phyloP scores from a whole-genome alignment of 2,888 invertebrate genomes.

The Mesorhabditis spiculigera region DNA sequence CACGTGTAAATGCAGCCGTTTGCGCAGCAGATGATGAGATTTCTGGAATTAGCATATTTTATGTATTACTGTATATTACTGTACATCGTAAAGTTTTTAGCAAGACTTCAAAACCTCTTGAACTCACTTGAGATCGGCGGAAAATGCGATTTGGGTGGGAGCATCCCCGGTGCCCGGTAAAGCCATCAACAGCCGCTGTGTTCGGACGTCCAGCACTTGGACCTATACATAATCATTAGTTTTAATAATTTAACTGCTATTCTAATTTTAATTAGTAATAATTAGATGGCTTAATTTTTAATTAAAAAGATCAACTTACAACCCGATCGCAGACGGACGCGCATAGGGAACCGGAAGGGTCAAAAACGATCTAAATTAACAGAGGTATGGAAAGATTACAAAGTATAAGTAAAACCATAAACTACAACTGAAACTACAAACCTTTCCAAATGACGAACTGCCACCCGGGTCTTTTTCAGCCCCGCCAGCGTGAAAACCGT shows the following conservation, averaged over 20 bases:
- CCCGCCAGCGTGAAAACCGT: background rate
- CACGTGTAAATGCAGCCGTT: conserved; percentile 5
- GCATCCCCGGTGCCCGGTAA: conserved; percentile 3
- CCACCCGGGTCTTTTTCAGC: background rate
- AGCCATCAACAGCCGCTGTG: conserved; percentile 3
- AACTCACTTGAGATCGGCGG: background rate
- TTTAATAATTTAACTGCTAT: background rate
- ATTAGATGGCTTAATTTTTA: background rate
- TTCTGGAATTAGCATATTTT: background rate
- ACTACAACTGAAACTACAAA: background rate
- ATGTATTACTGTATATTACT: background rate
- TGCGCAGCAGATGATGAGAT: background rate
- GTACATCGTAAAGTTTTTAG: background rate
- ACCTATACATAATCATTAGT: background rate
- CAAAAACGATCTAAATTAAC: background rate
- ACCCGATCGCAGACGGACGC: conserved; percentile 16
- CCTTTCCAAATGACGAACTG: background rate
- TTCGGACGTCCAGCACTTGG: background rate
- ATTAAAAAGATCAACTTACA: background rate
- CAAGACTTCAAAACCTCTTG: background rate
- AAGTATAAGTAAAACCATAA: background rate
- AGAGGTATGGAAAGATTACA: background rate
- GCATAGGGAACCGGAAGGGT: conserved; percentile 21
- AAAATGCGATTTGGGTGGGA: background rate
- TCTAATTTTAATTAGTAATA: background rate